Base-by-base conservation (phyloP, 2,797 vertebrate genomes). In the Rhyacichthys aspro region DNA sequence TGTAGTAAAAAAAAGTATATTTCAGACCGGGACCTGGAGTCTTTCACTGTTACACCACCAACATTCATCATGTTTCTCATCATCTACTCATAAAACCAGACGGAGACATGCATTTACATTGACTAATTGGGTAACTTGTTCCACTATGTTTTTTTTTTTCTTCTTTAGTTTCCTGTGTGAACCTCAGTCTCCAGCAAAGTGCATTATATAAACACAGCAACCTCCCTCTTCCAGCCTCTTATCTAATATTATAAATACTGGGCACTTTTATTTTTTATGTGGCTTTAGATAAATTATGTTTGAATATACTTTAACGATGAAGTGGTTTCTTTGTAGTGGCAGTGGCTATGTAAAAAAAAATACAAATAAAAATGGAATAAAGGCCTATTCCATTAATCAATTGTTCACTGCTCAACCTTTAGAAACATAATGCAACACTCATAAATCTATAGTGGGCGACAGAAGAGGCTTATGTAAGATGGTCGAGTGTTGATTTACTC, bases 21-120 rank as follows among this genome's bases (percentile, higher is more conserved):
- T 71, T 62, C 33, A 52, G 47, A 63, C 52, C 58, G 19, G 9
- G 43, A 43, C 66, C 70, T 17, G 4, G 71, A 76, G 81, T 79
- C 81, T 77, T 76, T 81, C 79, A 72, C 70, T 63, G 47, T 84
- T 81, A 81, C 48, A 64, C 72, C 81, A 80, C 74, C 42, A 33
- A 60, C 64, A 41, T 46, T 36, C 71, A 50, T 71, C 66, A 43
- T 54, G 55, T 39, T 57, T 14, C 48, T 49, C 54, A 74, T 11
- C 45, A 28, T 33, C 34, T 43, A 49, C 70, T 68, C 77, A 48
- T 53, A 42, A n/a, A n/a, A 55, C 71, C 55, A 18, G 36, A 36
- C 63, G 47, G 11, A 72, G 50, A 58, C 64, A 58, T 64, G 49
- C 59, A 58, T 71, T 66, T 73, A 71, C 53, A 72, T 74, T 63